phyloP scores from a whole-genome alignment of 2,113 vertebrate species.

The Aegithalos caudatus region DNA sequence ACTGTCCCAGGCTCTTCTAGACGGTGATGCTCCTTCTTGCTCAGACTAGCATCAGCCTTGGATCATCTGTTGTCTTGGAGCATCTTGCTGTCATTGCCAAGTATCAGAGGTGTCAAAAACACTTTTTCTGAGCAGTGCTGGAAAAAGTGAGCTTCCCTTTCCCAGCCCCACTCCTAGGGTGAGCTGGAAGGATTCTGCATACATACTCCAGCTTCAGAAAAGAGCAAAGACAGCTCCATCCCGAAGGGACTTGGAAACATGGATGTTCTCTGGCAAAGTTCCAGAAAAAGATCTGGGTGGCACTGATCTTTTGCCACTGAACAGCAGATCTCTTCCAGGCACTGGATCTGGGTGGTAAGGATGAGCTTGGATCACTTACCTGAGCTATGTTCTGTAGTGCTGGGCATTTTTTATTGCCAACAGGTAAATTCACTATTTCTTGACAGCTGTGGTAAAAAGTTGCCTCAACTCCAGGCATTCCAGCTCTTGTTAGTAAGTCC shows the following conservation, averaged over 20 bases:
- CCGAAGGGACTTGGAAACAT: fast-evolving
- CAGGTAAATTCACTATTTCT: no score
- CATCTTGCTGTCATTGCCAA: not conserved
- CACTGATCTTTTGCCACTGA: not conserved
- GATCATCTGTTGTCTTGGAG: not conserved
- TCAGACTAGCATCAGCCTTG: not conserved
- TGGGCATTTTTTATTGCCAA: not conserved
- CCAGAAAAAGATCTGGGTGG: not conserved
- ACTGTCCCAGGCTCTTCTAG: not conserved
- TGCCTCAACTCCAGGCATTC: not conserved
- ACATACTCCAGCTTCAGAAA: not conserved
- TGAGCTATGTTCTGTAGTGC: not conserved
- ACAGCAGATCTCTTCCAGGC: not conserved
- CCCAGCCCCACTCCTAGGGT: not conserved
- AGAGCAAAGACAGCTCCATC: not conserved
- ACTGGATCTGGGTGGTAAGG: not conserved
- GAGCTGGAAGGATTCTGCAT: not conserved
- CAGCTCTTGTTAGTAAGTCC: not conserved
- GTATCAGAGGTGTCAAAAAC: not conserved
- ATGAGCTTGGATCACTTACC: not conserved
- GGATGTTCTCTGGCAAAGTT: not conserved
- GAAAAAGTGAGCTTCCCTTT: not conserved
- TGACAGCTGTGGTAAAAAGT: not conserved
- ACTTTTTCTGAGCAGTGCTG: not conserved
- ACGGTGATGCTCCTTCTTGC: not conserved